Conservation (phyloP, 1,140 invertebrate genomes). For the Penaeus vannamei region DNA sequence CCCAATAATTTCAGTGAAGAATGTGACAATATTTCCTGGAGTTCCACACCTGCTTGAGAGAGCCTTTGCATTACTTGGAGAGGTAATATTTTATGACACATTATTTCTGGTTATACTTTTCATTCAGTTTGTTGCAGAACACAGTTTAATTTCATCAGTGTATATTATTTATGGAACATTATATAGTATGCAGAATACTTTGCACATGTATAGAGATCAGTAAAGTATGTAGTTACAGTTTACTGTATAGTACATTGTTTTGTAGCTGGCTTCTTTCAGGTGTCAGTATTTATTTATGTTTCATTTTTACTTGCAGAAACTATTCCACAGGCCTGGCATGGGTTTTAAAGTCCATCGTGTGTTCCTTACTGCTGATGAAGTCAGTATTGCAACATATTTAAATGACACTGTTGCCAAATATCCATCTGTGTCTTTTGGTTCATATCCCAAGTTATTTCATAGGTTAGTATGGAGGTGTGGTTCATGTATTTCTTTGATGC, state of each 20-base stretch:
- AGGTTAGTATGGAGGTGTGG: constrained; percentile 60
- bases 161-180: not conserved
- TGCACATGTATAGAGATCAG: too few relatives aligned
- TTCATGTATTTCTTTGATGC: not conserved
- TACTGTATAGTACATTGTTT: not conserved
- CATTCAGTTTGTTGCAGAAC: not conserved
- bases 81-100: constrained; percentile 66
- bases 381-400: constrained; percentile 75
- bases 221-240: not conserved
- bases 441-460: constrained; percentile 78
- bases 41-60: constrained; percentile 79
- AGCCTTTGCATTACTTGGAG: constrained; percentile 75
- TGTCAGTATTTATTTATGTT: not conserved
- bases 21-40: constrained; percentile 86
- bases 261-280: not conserved
- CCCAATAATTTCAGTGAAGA: constrained; percentile 80
- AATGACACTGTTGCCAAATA: constrained; percentile 75
- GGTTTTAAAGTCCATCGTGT: constrained; percentile 70
- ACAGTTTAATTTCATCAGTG: not conserved
- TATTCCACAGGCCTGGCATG: constrained; percentile 68
- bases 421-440: constrained; percentile 78
- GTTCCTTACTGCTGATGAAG: constrained; percentile 77
- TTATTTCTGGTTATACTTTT: not conserved
- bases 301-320: constrained; percentile 69
- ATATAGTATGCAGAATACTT: not conserved